These are phyloP conservation scores for Anthoptus insignis DNA, from an alignment of 2,888 invertebrate genomes.

Conservation along the genomic window DNA sequence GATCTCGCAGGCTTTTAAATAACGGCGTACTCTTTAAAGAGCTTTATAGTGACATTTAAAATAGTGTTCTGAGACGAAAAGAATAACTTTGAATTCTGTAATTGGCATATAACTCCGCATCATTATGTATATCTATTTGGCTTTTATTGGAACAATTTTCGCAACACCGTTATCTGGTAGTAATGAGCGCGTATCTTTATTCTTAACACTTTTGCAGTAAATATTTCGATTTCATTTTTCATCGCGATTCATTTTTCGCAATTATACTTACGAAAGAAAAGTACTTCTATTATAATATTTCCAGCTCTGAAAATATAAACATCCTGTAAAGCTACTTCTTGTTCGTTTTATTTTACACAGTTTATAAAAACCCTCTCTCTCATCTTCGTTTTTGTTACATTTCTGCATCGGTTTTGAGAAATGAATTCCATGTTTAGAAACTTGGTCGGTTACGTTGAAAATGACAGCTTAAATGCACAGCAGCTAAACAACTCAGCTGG, in stretches of 20 bases:
- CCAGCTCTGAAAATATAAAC: neutral
- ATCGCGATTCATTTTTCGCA: neutral
- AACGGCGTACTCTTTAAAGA: too few species aligned
- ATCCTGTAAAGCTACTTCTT: neutral
- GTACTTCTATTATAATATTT: neutral
- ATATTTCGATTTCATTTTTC: neutral
- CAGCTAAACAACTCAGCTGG: slow-evolving; percentile 27
- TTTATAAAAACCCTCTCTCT: neutral
- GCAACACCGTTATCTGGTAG: too few species aligned
- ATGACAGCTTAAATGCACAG: slow-evolving; percentile 32
- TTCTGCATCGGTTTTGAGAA: slow-evolving; percentile 26
- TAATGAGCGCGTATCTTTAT: neutral
- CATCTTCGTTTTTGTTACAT: slow-evolving; percentile 11
- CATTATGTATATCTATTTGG: too few species aligned
- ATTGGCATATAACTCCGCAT: too few species aligned
- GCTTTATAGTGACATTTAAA: too few species aligned
- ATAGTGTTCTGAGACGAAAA: too few species aligned
- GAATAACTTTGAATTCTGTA: too few species aligned
- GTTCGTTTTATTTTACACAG: neutral
- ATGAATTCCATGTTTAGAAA: slow-evolving; percentile 30
- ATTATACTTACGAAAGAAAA: neutral
- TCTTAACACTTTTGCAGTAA: neutral
- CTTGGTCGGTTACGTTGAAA: slow-evolving; percentile 21
- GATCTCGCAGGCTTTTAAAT: too few species aligned
- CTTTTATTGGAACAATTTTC: too few species aligned